Evolutionary conservation across 2,113 vertebrate genomes (phyloP).

Genomic region (Sitta europaea): DNA sequence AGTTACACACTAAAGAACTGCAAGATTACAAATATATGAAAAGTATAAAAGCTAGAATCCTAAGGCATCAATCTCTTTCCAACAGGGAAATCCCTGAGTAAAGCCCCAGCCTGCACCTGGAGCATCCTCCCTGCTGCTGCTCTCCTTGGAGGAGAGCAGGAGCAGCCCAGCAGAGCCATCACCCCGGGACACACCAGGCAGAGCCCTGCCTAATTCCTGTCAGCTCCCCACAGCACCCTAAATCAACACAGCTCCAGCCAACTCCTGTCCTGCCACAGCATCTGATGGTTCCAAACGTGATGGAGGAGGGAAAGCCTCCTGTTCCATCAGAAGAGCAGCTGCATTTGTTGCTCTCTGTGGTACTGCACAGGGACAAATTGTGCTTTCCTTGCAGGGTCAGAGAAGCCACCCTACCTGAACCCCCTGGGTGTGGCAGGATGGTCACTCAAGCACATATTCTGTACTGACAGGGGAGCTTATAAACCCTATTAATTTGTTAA

Average conservation of each 20-base stretch:
- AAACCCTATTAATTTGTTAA: background rate
- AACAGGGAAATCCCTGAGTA: background rate
- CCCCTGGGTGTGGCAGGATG: background rate
- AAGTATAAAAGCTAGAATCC: background rate
- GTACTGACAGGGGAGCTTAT: background rate
- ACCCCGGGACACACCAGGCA: accelerated
- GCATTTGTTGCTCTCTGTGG: accelerated
- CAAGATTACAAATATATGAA: background rate
- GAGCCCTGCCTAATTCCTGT: background rate
- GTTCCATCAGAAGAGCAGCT: background rate
- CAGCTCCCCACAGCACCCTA: background rate
- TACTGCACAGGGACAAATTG: background rate
- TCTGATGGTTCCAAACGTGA: accelerated
- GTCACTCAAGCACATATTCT: background rate
- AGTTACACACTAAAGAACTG: background rate
- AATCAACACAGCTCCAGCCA: background rate
- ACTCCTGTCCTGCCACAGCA: accelerated
- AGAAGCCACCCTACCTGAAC: background rate
- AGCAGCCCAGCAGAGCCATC: background rate
- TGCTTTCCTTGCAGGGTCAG: background rate
- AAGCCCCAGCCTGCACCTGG: background rate
- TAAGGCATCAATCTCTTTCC: background rate
- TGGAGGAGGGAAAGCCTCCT: background rate
- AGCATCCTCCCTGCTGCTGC: background rate
- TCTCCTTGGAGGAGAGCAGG: background rate